Evolutionary conservation across 1,140 invertebrate genomes (phyloP), one percentile per base, ranked within the genome.

Genomic region (Piezodorus guildinii): DNA sequence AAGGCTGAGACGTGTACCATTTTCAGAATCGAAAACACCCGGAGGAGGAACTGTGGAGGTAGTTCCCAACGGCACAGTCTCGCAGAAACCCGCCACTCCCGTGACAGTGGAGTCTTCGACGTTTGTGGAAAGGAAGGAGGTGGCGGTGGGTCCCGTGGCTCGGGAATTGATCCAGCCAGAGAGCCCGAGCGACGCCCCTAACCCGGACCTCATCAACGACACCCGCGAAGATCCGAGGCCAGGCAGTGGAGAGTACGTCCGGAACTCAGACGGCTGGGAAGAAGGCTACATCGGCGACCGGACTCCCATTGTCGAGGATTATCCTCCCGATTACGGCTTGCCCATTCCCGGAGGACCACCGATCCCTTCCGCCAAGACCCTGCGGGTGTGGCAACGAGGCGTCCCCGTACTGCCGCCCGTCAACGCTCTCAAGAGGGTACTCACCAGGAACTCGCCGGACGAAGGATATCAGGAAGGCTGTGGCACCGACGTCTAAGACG

Each of bases 401-500:
- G 85, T 88, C 49, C 87, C 87, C 49, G 87, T 90, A 10, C 75
- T 90, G 68, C 88, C 88, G 1, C 87, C 88, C 1, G 88, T 91
- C 9, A 85, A 87, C 44, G 88, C 79, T 68, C 79, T 84, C 25
- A 91, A 90, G 72, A 83, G 87, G 60, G 88, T 86, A 14, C 79
- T 90, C 2, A 83, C 81, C 66, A 88, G 84, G 70, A 90, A 88
- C 73, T 88, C 88, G 1, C 87, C 88, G 17, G 91, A 94, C 71
- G 90, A 94, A 74, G 88, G 90, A 17, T 94, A 91, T 71, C 90
- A 92, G 73, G 91, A 94, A 77, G 89, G 89, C 65, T 91, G 89
- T 73, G 90, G 89, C 49, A 93, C 90, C 21, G 90, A 94, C 75
- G 91, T 94, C 72, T 94, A 82, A 81, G 72, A 54, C 60, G 52